Evolutionary conservation across 1,140 invertebrate species (phyloP).

Genomic region (Aricia agestis): DNA sequence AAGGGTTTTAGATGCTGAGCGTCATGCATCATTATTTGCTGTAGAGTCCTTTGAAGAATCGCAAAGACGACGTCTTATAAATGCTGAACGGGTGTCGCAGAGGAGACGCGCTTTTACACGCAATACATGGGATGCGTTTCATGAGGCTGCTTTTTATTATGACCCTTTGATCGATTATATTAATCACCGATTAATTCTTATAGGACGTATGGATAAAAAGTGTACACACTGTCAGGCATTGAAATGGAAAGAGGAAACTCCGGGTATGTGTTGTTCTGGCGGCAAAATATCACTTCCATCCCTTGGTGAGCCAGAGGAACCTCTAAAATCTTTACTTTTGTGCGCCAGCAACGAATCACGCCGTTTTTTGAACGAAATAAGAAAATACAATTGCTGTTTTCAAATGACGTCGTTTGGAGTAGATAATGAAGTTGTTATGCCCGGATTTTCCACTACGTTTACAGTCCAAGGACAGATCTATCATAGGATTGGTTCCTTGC

Average conservation of each 20-base stretch:
- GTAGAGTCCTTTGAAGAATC: no score
- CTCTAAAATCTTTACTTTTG: slow-evolving; percentile 37
- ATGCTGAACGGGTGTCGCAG: no score
- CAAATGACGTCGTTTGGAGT: slow-evolving; percentile 64
- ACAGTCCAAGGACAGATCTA: slow-evolving; percentile 68
- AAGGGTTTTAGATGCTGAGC: slow-evolving; percentile 27
- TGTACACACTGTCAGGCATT: slow-evolving; percentile 40
- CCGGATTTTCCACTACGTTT: slow-evolving; percentile 50
- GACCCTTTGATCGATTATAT: slow-evolving; percentile 33
- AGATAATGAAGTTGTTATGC: slow-evolving; percentile 37
- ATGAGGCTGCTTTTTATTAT: slow-evolving; percentile 35
- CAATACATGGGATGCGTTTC: slow-evolving; percentile 34
- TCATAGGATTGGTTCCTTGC: slow-evolving; percentile 50
- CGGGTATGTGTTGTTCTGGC: slow-evolving; percentile 33
- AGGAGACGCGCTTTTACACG: no score
- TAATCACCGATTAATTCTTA: slow-evolving; percentile 22
- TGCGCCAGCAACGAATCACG: slow-evolving; percentile 41
- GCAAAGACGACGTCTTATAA: no score
- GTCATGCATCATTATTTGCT: slow-evolving; percentile 29
- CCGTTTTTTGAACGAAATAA: slow-evolving; percentile 53
- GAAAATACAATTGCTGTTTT: slow-evolving; percentile 53
- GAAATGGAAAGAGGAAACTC: slow-evolving; percentile 47
- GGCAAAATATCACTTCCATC: slow-evolving; percentile 35
- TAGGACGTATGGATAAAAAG: slow-evolving; percentile 37
- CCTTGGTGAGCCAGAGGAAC: slow-evolving; percentile 35